These are phyloP conservation scores for Xerus rutilus DNA, from an alignment of 2,797 vertebrate species.

Conservation along the genomic window DNA sequence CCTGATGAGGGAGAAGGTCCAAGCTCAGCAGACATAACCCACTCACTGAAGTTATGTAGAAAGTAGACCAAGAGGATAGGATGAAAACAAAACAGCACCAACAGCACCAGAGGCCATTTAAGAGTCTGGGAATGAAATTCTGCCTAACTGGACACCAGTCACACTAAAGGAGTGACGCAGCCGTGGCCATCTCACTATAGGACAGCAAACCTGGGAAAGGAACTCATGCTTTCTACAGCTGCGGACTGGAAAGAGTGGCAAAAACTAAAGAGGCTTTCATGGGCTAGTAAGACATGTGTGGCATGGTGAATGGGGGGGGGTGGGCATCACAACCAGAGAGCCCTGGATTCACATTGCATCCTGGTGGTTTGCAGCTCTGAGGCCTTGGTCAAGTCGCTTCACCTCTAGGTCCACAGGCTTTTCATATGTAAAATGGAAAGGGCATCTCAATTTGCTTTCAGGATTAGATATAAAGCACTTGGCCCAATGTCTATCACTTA, in stretches of 20 bases:
- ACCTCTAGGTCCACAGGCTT: not conserved
- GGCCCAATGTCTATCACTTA: not conserved
- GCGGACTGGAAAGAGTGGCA: not conserved
- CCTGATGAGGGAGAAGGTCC: not conserved
- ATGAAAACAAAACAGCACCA: not conserved
- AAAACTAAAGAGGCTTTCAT: not conserved
- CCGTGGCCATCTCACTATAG: too few relatives aligned
- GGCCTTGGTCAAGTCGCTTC: not conserved
- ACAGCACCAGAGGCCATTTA: not conserved
- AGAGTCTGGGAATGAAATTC: not conserved
- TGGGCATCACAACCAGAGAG: not conserved
- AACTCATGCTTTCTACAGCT: not conserved
- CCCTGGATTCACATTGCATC: not conserved
- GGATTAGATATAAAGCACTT: not conserved
- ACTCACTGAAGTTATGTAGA: not conserved
- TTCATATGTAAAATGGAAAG: not conserved
- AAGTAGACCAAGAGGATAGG: not conserved
- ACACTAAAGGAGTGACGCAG: not conserved
- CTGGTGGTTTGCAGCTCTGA: not conserved
- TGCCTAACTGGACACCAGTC: not conserved
- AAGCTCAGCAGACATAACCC: not conserved
- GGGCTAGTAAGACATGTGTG: not conserved
- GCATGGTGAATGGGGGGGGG: not conserved
- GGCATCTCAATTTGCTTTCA: not conserved
- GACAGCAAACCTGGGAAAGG: not conserved